Conservation (phyloP, 2,797 vertebrate genomes). For the Crocodylus rhombifer region DNA sequence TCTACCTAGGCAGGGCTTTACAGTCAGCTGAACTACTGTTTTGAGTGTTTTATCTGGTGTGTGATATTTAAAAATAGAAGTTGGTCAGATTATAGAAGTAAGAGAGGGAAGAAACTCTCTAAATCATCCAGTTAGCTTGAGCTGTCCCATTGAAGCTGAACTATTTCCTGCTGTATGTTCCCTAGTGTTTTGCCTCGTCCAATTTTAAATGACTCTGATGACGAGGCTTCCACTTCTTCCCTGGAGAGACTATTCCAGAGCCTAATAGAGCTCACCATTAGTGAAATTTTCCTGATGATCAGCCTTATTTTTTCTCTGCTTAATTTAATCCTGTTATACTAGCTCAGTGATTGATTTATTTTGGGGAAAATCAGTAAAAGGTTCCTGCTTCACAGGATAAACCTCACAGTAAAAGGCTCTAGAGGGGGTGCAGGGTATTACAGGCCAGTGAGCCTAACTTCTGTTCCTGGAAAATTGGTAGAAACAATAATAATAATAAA, state of each 20-base stretch:
- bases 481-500: too few species aligned
- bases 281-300: constrained; percentile 63
- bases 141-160: background rate
- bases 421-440: too few species aligned
- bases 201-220: constrained; percentile 28
- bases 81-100: background rate
- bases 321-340: constrained; percentile 66
- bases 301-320: constrained; percentile 61
- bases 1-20: background rate
- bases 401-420: constrained; percentile 62
- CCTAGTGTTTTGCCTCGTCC: constrained; percentile 47
- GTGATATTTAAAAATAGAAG: background rate
- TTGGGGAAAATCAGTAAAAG: constrained; percentile 65
- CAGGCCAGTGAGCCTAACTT: too few species aligned
- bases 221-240: constrained; percentile 26
- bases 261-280: constrained; percentile 51
- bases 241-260: constrained; percentile 59
- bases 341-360: constrained; percentile 61
- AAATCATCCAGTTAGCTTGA: constrained; percentile 11
- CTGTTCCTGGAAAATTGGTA: too few species aligned
- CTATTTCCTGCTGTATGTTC: constrained; percentile 30
- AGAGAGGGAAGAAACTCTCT: background rate
- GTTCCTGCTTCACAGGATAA: constrained; percentile 70
- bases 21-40: background rate
- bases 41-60: background rate